Evolutionary conservation across 2,113 vertebrate species (phyloP).

Genomic region (Cololabis saira): DNA sequence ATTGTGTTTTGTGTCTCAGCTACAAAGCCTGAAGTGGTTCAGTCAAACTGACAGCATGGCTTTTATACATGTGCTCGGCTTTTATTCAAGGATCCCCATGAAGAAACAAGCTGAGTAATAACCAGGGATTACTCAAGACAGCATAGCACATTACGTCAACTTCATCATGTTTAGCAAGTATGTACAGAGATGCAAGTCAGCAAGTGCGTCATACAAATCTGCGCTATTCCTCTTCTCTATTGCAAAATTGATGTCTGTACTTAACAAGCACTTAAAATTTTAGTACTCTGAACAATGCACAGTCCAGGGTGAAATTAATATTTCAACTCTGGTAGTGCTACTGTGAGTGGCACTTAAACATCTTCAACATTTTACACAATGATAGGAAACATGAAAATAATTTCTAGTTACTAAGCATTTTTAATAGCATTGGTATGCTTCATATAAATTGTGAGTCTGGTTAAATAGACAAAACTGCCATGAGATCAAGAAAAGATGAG

Average conservation of each 20-base stretch:
- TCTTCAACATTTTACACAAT: conserved; percentile 26
- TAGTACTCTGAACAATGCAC: conserved; percentile 35
- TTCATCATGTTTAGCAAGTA: conserved; percentile 49
- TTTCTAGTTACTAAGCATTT: background rate
- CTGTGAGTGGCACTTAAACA: conserved; percentile 33
- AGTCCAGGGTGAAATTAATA: conserved; percentile 39
- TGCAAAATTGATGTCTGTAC: conserved; percentile 54
- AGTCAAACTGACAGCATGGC: conserved; percentile 56
- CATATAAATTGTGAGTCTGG: background rate
- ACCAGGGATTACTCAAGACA: conserved; percentile 59
- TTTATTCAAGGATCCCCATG: conserved; percentile 47
- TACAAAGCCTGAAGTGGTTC: conserved; percentile 42
- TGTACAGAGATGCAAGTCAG: conserved; percentile 35
- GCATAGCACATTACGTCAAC: conserved; percentile 51
- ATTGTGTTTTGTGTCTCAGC: conserved; percentile 51
- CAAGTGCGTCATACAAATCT: conserved; percentile 55
- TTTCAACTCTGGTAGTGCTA: conserved; percentile 39
- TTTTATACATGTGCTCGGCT: conserved; percentile 48
- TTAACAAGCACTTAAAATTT: conserved; percentile 41
- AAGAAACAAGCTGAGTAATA: conserved; percentile 57
- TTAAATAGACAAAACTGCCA: background rate
- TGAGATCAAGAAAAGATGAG: too few species aligned
- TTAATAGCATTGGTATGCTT: background rate
- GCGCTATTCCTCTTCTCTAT: conserved; percentile 23
- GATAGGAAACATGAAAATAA: conserved; percentile 5